Evolutionary conservation across 2,888 invertebrate species (phyloP).

Genomic region (Campoletis raptor): DNA sequence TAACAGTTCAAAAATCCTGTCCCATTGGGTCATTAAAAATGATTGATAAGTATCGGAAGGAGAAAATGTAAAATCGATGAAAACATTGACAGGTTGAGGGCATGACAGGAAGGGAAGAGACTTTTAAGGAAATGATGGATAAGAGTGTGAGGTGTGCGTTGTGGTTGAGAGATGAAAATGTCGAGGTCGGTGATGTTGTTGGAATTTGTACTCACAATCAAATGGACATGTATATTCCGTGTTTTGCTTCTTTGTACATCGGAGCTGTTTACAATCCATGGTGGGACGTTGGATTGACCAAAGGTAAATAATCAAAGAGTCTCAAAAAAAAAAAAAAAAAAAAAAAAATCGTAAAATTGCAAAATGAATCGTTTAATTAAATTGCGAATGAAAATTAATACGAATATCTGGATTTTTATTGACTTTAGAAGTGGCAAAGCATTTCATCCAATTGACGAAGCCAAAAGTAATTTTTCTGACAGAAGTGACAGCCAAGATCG

Average conservation of each 20-base stretch:
- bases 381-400: not conserved
- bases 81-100: slow-evolving; percentile 73
- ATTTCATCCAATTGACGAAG: slow-evolving; percentile 72
- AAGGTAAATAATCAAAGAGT: slow-evolving; percentile 68
- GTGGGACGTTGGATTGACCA: slow-evolving; percentile 74
- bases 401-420: not conserved
- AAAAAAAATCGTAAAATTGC: not conserved
- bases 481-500: slow-evolving; percentile 47
- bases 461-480: slow-evolving; percentile 78
- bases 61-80: not conserved
- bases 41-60: not conserved
- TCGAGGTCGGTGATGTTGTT: slow-evolving; percentile 75
- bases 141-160: slow-evolving; percentile 77
- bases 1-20: not conserved
- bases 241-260: slow-evolving; percentile 73
- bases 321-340: too few relatives aligned
- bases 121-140: slow-evolving; percentile 74
- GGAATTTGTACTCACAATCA: slow-evolving; percentile 77
- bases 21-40: not conserved
- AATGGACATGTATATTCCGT: slow-evolving; percentile 76
- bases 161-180: slow-evolving; percentile 77
- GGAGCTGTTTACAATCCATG: slow-evolving; percentile 79
- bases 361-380: not conserved
- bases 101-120: slow-evolving; percentile 71
- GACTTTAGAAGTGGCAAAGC: slow-evolving; percentile 73